Evolutionary conservation across 2,113 vertebrate genomes (phyloP).

Genomic region (Gallinago jamesoni): DNA sequence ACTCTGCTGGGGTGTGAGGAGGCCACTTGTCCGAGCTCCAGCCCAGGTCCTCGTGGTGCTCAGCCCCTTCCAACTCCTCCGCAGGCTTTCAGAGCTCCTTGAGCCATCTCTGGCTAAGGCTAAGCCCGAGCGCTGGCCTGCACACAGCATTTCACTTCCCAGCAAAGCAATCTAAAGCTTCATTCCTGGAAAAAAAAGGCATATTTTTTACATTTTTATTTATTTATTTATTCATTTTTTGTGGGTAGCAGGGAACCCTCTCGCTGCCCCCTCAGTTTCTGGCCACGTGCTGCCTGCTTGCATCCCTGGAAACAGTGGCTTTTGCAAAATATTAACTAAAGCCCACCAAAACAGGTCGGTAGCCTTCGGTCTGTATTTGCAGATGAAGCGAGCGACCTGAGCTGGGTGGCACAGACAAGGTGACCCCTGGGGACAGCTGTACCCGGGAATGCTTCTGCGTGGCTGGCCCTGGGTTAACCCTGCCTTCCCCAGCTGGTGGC

Average conservation of each 20-base stretch:
- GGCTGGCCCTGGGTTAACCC: neutral
- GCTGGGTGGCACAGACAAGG: neutral
- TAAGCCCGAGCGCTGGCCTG: neutral
- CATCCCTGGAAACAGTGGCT: neutral
- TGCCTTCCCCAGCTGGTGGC: neutral
- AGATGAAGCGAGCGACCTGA: neutral
- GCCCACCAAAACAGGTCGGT: neutral
- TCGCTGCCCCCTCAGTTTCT: accelerated
- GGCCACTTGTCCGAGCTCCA: neutral
- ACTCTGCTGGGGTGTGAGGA: neutral
- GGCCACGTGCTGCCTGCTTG: accelerated
- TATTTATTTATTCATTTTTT: neutral
- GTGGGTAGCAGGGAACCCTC: neutral
- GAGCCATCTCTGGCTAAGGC: too few relatives aligned
- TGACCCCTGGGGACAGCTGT: neutral
- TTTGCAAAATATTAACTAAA: slow-evolving; percentile 11
- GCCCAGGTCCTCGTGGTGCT: neutral
- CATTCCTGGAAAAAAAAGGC: neutral
- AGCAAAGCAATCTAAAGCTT: neutral
- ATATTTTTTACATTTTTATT: too few relatives aligned
- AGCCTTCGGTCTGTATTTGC: neutral
- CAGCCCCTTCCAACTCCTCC: accelerated
- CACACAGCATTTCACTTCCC: neutral
- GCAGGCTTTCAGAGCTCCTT: neutral
- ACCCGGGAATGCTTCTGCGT: neutral